Conservation (phyloP, 2,888 invertebrate genomes). For the Vanessa cardui region DNA sequence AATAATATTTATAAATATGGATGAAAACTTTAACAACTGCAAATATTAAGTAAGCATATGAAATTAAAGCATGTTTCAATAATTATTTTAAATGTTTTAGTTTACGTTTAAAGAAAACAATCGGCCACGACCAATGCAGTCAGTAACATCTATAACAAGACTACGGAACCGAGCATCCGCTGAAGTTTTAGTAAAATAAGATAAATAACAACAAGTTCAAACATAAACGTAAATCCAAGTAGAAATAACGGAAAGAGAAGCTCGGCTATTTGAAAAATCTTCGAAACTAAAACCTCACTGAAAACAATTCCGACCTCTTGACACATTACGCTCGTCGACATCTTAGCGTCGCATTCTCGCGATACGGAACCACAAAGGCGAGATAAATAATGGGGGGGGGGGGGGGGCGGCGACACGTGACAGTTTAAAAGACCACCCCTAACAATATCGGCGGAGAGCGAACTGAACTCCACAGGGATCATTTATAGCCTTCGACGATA, state of each 20-base stretch:
- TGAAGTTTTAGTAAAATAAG: too few species aligned
- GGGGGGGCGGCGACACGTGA: neutral
- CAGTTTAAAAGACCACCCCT: slow-evolving; percentile 5
- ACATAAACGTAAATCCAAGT: neutral
- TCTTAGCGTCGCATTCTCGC: neutral
- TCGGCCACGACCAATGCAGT: too few species aligned
- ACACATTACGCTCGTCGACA: neutral
- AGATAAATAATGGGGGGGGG: neutral
- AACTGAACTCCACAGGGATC: neutral
- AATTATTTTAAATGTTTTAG: too few species aligned
- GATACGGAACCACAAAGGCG: neutral
- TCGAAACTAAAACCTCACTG: neutral
- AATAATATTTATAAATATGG: too few species aligned
- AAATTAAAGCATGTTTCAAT: too few species aligned
- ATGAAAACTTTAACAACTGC: too few species aligned
- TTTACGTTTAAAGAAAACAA: too few species aligned
- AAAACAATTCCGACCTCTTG: neutral
- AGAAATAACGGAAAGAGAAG: neutral
- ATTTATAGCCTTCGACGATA: neutral
- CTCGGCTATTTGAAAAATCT: neutral
- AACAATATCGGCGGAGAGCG: neutral
- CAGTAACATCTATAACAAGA: too few species aligned
- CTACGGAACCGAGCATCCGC: too few species aligned
- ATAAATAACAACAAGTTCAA: neutral
- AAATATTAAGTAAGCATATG: too few species aligned